Base-by-base conservation (phyloP, 2,797 vertebrate genomes). In the Erethizon dorsatum region DNA sequence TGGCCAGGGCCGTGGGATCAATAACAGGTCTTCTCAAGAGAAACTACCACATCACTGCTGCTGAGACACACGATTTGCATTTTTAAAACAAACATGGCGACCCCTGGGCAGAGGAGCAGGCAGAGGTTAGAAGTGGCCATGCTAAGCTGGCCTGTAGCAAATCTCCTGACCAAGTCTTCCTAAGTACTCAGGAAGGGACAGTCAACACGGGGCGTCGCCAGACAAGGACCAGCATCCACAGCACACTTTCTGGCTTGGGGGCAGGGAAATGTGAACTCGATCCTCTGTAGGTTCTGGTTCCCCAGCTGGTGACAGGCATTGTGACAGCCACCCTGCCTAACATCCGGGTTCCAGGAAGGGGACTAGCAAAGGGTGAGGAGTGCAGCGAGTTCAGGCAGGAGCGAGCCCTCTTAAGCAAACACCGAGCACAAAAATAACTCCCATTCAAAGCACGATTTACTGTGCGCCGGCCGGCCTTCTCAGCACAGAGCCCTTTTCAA, bases 381-480 rank as follows among this genome's bases (percentile, higher is more conserved):
- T 11, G 31, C 56, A 5, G 82, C 69, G 14, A 91, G 94, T 97
- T 96, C 31, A 8, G 88, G 96, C 92, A 83, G 83, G 88, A 78
- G 26, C 41, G 3, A 26, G 95, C 22, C 89, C 83, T 95, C 96
- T 85, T 96, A 97, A 96, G 65, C 63, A 93, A 97, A 94, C 54
- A 75, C 33, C 31, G 0, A 37, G 90, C 57, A 88, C 84, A 97
- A 97, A 98, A 98, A 91, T 96, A 97, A 97, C 57, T 96, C 73
- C 90, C 91, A 91, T 84, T 97, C 97, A 95, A 96, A 97, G 98
- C 93, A 89, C 59, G 89, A 88, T 95, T 96, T 92, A 67, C 87
- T 47, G 78, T 37, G 93, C 84, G 88, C 14, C 86, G 73, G 54
- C 65, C 54, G 31, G 91, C 59, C 83, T 93, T 78, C 10, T 0